These are phyloP conservation scores for Perdita meconis DNA, from an alignment of 2,888 invertebrate species.

Conservation along the genomic window DNA sequence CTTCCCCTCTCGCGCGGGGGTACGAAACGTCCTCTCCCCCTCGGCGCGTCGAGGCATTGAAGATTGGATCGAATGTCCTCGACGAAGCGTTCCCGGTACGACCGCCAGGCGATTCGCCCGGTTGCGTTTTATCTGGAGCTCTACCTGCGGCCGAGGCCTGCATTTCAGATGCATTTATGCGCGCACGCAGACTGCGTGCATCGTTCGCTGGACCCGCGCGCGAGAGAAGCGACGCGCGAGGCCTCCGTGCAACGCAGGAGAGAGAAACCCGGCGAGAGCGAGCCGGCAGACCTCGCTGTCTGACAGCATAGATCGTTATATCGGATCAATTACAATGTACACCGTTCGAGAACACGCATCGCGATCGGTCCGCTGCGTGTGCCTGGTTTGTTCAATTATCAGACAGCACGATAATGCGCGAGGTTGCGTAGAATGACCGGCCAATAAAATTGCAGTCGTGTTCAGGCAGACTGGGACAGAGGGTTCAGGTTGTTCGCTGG, in stretches of 20 bases:
- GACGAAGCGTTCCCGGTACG: constrained; percentile 74
- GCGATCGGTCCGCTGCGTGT: constrained; percentile 40
- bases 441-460: background rate
- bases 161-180: constrained; percentile 47
- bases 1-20: too few species aligned
- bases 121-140: constrained; percentile 57
- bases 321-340: constrained; percentile 53
- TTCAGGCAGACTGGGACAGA: background rate
- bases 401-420: constrained; percentile 29
- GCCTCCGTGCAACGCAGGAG: constrained; percentile 8
- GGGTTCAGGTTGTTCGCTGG: background rate
- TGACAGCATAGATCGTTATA: constrained; percentile 58
- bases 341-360: constrained; percentile 44
- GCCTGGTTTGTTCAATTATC: constrained; percentile 43
- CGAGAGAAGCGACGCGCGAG: too few species aligned
- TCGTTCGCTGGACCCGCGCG: too few species aligned
- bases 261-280: background rate
- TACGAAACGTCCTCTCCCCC: constrained; percentile 25
- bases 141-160: constrained; percentile 50
- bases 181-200: constrained; percentile 19
- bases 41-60: constrained; percentile 60
- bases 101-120: constrained; percentile 43
- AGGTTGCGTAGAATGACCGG: background rate
- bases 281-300: constrained; percentile 15
- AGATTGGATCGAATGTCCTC: constrained; percentile 77